Base-by-base conservation (phyloP, 2,888 invertebrate species). In the Matsumyia berberina region DNA sequence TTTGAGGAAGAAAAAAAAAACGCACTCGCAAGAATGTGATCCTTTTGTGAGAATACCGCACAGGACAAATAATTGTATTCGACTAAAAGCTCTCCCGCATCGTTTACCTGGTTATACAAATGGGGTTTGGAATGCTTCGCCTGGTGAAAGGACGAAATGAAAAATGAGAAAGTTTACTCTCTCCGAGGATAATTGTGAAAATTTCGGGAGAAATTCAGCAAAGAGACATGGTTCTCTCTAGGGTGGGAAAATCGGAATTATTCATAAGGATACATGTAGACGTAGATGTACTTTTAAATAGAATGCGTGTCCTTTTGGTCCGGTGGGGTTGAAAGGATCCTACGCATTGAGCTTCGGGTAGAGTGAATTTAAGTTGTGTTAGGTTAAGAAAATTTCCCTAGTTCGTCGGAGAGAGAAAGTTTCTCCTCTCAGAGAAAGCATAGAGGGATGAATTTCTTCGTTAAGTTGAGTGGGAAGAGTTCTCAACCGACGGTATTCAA, bases 71-170 rank as follows among this genome's bases (percentile, higher is more conserved):
- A 89, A 89, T 89, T 89, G 90, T 88, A 88, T 88, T 88, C 89
- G 89, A 90, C 90, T 90, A 90, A 90, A 90, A 90, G 90, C 90
- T 90, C 90, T 90, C 89, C 88, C 87, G 87, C 88, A 77, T 88
- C 62, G 85, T 88, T 88, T 88, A 89, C 88, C 89, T 90, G 90
- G 86, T 89, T 90, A 90, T 89, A 85, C 44, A 80, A 70, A 66
- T 66, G 66, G 73, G 67, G 66, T 9, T 53, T 51, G 17, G n/a
- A 51, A 55, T 11, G 51, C 69, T 44, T 64, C 12, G 35, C 24
- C 31, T 69, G 72, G 77, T 72, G 37, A 37, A 76, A 80, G 85
- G 85, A 85, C 70, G 31, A 67, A 24, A n/a, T 44, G 73, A 39
- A 37, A 67, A 29, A 72, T 69, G 4, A 24, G 24, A 24, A 24